These are phyloP conservation scores for Brenthis hecate DNA, from an alignment of 2,888 invertebrate species.

Conservation along the genomic window DNA sequence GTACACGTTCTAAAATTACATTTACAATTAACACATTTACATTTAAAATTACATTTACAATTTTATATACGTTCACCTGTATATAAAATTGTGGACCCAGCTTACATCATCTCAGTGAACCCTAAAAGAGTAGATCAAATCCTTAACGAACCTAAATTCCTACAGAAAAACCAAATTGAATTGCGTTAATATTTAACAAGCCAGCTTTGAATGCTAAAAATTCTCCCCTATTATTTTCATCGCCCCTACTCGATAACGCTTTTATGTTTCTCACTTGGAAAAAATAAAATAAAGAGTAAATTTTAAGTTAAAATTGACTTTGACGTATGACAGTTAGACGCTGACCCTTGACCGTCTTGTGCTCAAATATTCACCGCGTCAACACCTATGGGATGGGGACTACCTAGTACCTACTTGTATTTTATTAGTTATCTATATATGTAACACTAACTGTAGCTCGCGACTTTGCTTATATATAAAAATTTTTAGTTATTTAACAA, in stretches of 20 bases:
- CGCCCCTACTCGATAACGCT: slow-evolving; percentile 73
- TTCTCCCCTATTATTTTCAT: slow-evolving; percentile 65
- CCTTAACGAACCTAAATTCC: slow-evolving; percentile 34
- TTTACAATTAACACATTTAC: too few relatives aligned
- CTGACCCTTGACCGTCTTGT: slow-evolving; percentile 71
- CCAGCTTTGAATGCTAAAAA: slow-evolving; percentile 73
- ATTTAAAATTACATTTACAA: too few relatives aligned
- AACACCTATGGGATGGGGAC: slow-evolving; percentile 46
- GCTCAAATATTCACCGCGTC: slow-evolving; percentile 71
- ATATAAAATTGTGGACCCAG: background rate
- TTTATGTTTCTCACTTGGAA: slow-evolving; percentile 64
- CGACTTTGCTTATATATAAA: background rate
- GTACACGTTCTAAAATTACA: too few relatives aligned
- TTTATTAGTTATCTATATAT: background rate
- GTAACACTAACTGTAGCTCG: background rate
- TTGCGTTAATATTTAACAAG: slow-evolving; percentile 63
- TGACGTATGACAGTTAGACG: slow-evolving; percentile 68
- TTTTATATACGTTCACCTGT: too few relatives aligned
- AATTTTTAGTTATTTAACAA: too few relatives aligned
- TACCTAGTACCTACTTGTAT: background rate
- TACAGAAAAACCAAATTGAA: slow-evolving; percentile 52
- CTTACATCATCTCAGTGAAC: background rate
- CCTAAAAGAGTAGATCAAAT: slow-evolving; percentile 24
- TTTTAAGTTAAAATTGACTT: slow-evolving; percentile 79
- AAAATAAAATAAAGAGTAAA: slow-evolving; percentile 70